A percentile compares a stretch with the other conserved stretches of the same genome.
Evolutionary conservation across 2,888 invertebrate species (phyloP).

Genomic region (Agrilus biguttatus): DNA sequence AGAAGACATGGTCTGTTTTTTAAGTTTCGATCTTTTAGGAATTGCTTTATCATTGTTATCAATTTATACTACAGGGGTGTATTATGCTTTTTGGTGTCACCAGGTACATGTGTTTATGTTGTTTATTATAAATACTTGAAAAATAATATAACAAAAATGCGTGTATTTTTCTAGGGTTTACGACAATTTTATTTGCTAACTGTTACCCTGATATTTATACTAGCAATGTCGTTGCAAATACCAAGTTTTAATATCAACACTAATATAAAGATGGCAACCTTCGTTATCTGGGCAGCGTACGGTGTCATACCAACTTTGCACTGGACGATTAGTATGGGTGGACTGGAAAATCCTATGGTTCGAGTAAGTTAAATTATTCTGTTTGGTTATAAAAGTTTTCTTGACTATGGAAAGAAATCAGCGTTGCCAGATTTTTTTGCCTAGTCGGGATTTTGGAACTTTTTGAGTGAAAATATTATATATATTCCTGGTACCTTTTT

Average conservation of each 20-base stretch:
- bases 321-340: slow-evolving; percentile 83
- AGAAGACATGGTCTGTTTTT: slow-evolving; percentile 68
- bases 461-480: too few relatives aligned
- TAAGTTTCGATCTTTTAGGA: slow-evolving; percentile 85
- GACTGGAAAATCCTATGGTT: slow-evolving; percentile 73
- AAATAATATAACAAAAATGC: background rate
- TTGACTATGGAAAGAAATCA: too few relatives aligned
- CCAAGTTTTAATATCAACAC: slow-evolving; percentile 57
- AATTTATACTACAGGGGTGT: slow-evolving; percentile 90
- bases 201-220: slow-evolving; percentile 63
- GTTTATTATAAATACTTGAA: background rate
- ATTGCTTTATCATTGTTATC: slow-evolving; percentile 85
- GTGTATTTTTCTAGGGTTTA: slow-evolving; percentile 43
- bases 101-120: slow-evolving; percentile 29
- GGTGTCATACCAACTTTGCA: slow-evolving; percentile 85
- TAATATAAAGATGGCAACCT: slow-evolving; percentile 60
- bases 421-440: too few relatives aligned
- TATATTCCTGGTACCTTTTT: too few relatives aligned
- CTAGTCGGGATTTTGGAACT: too few relatives aligned
- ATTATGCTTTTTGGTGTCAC: slow-evolving; percentile 94
- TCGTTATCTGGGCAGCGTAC: slow-evolving; percentile 77
- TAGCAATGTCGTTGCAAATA: slow-evolving; percentile 69
- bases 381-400: too few relatives aligned
- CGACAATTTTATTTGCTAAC: slow-evolving; percentile 71
- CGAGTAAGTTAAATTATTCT: slow-evolving; percentile 37